phyloP scores from a whole-genome alignment of 2,113 vertebrate species.

The Acanthochromis polyacanthus region DNA sequence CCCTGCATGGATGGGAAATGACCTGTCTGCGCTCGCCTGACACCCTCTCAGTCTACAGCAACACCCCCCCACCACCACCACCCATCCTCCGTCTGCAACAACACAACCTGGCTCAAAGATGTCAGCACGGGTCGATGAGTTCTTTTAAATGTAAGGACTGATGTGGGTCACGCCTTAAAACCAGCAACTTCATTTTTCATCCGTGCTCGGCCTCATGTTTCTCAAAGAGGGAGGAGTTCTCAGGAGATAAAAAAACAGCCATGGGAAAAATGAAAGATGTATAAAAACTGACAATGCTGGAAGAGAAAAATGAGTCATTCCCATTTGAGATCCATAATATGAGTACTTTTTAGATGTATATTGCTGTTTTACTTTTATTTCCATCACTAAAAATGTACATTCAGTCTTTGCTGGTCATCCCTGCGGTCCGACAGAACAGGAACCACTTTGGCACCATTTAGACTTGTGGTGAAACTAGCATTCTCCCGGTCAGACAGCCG shows the following conservation, averaged over 20 bases:
- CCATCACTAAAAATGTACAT: no score
- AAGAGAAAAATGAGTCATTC: not conserved
- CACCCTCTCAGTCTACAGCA: conserved; percentile 70
- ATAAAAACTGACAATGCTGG: no score
- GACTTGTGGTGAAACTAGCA: not conserved
- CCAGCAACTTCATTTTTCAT: conserved; percentile 41
- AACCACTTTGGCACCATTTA: not conserved
- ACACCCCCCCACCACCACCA: conserved; percentile 38
- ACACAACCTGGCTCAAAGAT: conserved; percentile 33
- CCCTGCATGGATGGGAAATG: conserved; percentile 77
- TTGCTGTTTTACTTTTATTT: conserved; percentile 12
- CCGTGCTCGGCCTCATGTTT: not conserved
- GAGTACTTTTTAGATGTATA: not conserved
- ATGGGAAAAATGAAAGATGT: not conserved
- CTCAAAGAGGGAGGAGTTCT: not conserved
- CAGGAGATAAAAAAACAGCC: not conserved
- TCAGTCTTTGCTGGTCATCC: not conserved
- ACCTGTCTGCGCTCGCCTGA: conserved; percentile 75
- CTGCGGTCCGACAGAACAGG: not conserved
- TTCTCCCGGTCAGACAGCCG: not conserved
- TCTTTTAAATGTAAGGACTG: conserved; percentile 42
- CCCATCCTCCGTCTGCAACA: conserved; percentile 50
- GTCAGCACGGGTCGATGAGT: conserved; percentile 42
- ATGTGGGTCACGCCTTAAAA: conserved; percentile 13
- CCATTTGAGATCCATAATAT: no score